Evolutionary conservation across 2,797 vertebrate species (phyloP).

Genomic region (Tokudaia tokunoshimensis): DNA sequence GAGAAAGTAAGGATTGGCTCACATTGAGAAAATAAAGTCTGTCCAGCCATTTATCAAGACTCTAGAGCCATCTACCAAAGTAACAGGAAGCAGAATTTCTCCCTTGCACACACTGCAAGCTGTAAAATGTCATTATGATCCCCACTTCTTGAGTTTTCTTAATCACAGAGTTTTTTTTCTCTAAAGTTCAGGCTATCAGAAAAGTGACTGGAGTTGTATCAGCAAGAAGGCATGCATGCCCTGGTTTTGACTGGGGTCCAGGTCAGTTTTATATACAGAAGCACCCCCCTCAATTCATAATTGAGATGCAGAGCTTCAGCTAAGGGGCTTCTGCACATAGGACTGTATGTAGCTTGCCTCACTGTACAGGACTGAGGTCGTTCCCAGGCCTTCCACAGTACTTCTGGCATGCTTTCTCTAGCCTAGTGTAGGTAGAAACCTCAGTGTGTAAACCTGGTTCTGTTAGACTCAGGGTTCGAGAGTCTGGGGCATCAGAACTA

Average conservation of each 20-base stretch:
- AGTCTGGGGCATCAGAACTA: neutral
- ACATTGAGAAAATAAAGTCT: neutral
- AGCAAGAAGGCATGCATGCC: neutral
- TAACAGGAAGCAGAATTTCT: neutral
- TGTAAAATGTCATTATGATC: neutral
- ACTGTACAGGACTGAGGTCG: neutral
- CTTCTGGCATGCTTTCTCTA: no score
- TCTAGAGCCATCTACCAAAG: neutral
- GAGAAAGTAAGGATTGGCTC: slow-evolving; percentile 43
- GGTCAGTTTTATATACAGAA: neutral
- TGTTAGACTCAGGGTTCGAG: neutral
- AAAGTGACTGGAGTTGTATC: neutral
- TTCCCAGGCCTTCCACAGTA: neutral
- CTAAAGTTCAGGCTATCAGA: neutral
- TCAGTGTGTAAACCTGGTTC: neutral
- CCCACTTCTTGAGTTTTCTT: slow-evolving; percentile 16
- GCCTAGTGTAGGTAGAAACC: neutral
- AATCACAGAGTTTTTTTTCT: neutral
- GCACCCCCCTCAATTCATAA: neutral
- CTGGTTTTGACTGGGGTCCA: neutral
- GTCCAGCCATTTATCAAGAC: neutral
- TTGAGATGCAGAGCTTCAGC: neutral
- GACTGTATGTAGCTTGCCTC: neutral
- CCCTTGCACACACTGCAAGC: no score
- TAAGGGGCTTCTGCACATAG: neutral